Percentiles rank a stretch among this genome's conserved stretches.
Conservation (phyloP, 2,113 vertebrate genomes). For the Campylomormyrus tamandua region DNA sequence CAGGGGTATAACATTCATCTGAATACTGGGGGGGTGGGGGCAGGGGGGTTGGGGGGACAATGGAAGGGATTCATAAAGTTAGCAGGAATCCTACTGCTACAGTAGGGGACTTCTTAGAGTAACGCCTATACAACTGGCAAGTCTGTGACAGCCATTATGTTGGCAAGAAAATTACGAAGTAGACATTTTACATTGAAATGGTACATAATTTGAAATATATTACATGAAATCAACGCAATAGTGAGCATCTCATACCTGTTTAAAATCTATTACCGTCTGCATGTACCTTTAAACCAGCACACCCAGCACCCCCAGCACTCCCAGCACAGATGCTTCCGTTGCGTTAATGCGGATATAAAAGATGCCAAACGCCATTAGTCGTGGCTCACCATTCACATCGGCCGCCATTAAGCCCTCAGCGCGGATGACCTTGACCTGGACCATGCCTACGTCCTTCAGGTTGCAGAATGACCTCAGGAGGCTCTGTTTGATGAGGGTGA, state of each 20-base stretch:
- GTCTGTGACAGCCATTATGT: background rate
- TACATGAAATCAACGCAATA: background rate
- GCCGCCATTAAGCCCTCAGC: constrained; percentile 90
- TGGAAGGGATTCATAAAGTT: background rate
- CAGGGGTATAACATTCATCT: background rate
- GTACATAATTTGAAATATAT: background rate
- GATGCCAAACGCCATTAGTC: too few relatives aligned
- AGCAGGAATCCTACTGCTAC: background rate
- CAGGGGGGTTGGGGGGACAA: background rate
- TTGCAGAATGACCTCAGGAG: constrained; percentile 66
- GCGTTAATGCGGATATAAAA: background rate
- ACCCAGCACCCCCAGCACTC: background rate
- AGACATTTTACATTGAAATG: background rate
- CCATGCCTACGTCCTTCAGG: constrained; percentile 79
- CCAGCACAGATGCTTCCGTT: background rate
- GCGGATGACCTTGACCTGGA: constrained; percentile 87
- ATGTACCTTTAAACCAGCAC: background rate
- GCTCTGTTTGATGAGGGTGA: constrained; percentile 59
- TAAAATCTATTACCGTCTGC: background rate
- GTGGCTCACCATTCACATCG: constrained; percentile 74
- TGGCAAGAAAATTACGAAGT: background rate
- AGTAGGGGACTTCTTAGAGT: background rate
- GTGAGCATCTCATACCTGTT: background rate
- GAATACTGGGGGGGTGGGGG: background rate
- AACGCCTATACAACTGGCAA: background rate